Conservation (phyloP, 2,113 vertebrate genomes). For the Rhineura floridana region DNA sequence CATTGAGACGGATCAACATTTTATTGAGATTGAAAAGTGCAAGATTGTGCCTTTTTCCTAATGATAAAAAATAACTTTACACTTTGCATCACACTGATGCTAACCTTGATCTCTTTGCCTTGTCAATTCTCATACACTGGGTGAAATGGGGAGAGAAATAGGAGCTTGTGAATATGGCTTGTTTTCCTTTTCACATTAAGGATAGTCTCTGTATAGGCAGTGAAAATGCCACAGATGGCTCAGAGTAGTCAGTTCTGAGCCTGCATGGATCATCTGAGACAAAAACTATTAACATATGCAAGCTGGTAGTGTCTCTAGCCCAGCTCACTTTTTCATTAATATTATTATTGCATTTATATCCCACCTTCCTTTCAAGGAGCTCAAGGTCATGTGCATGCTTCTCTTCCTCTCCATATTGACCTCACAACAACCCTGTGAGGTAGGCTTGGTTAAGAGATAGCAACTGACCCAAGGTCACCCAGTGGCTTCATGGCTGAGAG, state of each 20-base stretch:
- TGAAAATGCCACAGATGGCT: background rate
- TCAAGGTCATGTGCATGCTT: too few species aligned
- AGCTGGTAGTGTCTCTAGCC: background rate
- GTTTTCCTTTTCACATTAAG: background rate
- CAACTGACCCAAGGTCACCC: too few species aligned
- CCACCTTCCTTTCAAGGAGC: too few species aligned
- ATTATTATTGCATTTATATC: too few species aligned
- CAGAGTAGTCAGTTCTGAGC: background rate
- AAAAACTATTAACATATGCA: background rate
- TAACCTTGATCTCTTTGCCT: background rate
- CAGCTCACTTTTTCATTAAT: background rate
- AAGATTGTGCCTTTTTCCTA: background rate
- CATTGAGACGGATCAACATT: constrained; percentile 29
- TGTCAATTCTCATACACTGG: background rate
- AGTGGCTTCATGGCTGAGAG: too few species aligned
- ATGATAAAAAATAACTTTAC: background rate
- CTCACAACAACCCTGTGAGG: too few species aligned
- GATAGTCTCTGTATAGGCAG: background rate
- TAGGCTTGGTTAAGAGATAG: too few species aligned
- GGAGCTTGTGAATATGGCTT: background rate
- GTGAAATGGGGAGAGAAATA: background rate
- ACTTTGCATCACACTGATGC: background rate
- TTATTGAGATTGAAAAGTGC: constrained; percentile 5
- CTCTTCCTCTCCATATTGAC: too few species aligned
- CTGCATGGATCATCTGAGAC: background rate